phyloP scores from a whole-genome alignment of 2,888 invertebrate species.

The Gibbula magus region DNA sequence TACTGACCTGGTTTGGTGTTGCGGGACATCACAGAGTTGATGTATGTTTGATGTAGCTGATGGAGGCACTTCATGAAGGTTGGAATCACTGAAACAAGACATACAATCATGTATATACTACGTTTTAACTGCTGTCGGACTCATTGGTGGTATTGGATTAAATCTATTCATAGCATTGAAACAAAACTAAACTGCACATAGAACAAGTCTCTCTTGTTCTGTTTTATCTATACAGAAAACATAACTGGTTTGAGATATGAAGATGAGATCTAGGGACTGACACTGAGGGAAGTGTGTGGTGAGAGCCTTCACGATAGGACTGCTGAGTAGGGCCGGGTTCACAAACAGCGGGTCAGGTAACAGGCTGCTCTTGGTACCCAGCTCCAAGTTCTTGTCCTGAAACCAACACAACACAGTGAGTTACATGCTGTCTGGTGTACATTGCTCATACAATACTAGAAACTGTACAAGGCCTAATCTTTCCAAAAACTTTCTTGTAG shows the following conservation, averaged over 20 bases:
- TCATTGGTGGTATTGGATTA: not conserved
- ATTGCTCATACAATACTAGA: not conserved
- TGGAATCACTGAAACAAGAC: conserved; percentile 55
- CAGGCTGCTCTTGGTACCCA: conserved; percentile 54
- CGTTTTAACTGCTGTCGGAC: not conserved
- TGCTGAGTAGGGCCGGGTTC: conserved; percentile 60
- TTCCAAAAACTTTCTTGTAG: no score
- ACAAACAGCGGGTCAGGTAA: conserved; percentile 64
- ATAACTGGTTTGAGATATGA: not conserved
- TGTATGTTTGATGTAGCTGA: conserved; percentile 62
- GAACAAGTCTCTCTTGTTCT: not conserved
- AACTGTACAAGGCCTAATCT: no score
- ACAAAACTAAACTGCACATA: not conserved
- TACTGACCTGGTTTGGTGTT: conserved; percentile 64
- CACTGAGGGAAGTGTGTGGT: conserved; percentile 57
- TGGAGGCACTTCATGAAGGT: conserved; percentile 60
- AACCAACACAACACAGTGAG: not conserved
- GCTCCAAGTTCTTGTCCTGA: conserved; percentile 55
- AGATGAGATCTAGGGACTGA: conserved; percentile 44
- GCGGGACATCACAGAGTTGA: conserved; percentile 56
- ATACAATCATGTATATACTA: not conserved
- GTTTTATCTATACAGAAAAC: not conserved
- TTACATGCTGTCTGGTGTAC: not conserved
- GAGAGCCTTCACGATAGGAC: conserved; percentile 59
- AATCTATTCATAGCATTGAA: not conserved